Evolutionary conservation across 2,888 invertebrate genomes (phyloP), one percentile per base, ranked within the genome.

Genomic region (Zhengitettix transpicula): DNA sequence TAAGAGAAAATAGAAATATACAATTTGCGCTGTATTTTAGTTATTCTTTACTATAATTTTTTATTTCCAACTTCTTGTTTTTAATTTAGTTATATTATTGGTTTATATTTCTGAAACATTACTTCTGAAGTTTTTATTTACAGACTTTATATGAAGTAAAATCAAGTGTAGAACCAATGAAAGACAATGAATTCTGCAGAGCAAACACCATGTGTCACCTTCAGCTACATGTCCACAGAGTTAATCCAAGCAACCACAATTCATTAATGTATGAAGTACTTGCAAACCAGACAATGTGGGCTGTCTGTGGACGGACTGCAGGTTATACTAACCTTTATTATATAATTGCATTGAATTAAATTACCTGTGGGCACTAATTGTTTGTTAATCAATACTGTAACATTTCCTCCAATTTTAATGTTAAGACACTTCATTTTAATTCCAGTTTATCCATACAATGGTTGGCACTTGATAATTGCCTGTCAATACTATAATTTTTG

Each of bases 271-370:
- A 95, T 71, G 94, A 95, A 74, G 92, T 96, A 11, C 74, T 93
- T 57, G 89, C 90, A 14, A 95, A 95, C 73, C 91, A 91, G 71
- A 86, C 87, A 44, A 84, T 90, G 78, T 96, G 96, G 96, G 93
- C 92, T 1, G 88, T 95, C 40, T 85, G 91, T 68, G 94, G 94
- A 2, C 80, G 91, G 59, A 90, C 92, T 41, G 90, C 93, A 66
- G 94, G 93, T 28, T 28, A 28, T 28, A 28, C 28, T 28, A 28
- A 28, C 28, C 7, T 7, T 28, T 28, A 28, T 28, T 28, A 7
- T 28, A 28, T 5, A 28, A 28, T 28, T 28, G 28, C 28, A 2
- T 5, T 28, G 28, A 28, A 28, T 28, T 28, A 28, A 28, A 28
- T 28, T 2, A 28, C 7, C 2, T 28, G 28, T n/a, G 28, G 28